Evolutionary conservation across 2,888 invertebrate genomes (phyloP), one percentile per base, ranked within the genome.

Genomic region (Reticulitermes lucifugus): DNA sequence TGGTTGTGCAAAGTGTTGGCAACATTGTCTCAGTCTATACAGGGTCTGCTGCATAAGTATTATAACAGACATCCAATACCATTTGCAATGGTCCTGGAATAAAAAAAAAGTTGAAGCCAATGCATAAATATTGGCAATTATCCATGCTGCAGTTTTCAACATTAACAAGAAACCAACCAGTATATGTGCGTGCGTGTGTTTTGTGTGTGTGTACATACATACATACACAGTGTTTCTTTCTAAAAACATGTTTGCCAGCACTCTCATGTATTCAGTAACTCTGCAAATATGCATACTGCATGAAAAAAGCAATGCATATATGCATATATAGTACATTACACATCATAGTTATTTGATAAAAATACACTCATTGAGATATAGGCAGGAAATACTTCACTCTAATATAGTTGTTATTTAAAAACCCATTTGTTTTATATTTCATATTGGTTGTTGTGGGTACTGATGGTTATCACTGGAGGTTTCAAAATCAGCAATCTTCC

Each of bases 361-460:
- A 81, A 81, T 70, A 81, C 81, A 81, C 46, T 70, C 70, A 81
- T 18, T 46, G 81, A 81, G 81, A 81, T 81, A 80, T n/a, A 70
- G 81, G 65, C 43, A 70, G 46, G 70, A 70, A 81, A 81, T 81
- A 41, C 79, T 35, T 80, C 80, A 80, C 59, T 80, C 60, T 80
- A 60, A 35, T 21, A 80, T 70, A 70, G 14, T 70, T 46, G 14
- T 65, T 79, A 65, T 80, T 21, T 59, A 65, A 65, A 43, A 65
- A 46, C 46, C 46, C 41, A 46, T 70, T 41, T 81, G n/a, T 25
- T 55, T 22, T 70, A 43, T 12, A 35, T 81, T 79, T 79, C 18
- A 7, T 80, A 79, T 51, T 81, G 84, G 81, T 84, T 84, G 84
- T 29, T 81, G 84, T 84, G 84, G 84, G 80, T 80, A 84, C 84